phyloP scores from a whole-genome alignment of 1,140 invertebrate genomes.

The Gonioctena quinquepunctata region DNA sequence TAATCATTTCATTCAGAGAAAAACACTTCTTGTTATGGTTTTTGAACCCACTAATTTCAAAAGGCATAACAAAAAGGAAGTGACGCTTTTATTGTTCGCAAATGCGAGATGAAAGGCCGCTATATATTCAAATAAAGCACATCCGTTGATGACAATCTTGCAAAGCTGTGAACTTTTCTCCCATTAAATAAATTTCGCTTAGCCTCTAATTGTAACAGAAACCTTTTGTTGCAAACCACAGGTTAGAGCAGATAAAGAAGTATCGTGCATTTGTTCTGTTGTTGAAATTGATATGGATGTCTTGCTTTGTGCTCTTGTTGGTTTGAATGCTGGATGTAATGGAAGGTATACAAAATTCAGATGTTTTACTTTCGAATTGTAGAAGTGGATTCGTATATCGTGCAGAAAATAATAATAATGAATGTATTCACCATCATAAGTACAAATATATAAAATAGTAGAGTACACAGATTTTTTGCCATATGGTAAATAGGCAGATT shows the following conservation, averaged over 20 bases:
- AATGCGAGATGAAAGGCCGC: background rate
- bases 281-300: background rate
- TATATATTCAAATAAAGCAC: background rate
- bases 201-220: background rate
- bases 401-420: too few species aligned
- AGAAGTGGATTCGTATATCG: too few species aligned
- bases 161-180: background rate
- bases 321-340: too few species aligned
- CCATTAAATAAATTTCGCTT: background rate
- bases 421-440: too few species aligned
- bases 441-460: too few species aligned
- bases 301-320: background rate
- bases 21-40: background rate
- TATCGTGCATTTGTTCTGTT: background rate
- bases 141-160: background rate
- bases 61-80: background rate
- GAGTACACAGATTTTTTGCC: too few species aligned
- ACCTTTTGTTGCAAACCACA: background rate
- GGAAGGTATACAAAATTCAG: too few species aligned
- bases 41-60: background rate
- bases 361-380: too few species aligned
- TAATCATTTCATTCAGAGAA: background rate
- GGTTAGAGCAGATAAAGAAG: background rate
- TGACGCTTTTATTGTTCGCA: background rate
- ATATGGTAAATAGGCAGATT: too few species aligned